Percentiles rank a stretch among this genome's conserved stretches.
Conservation (phyloP, 2,888 invertebrate genomes). For the Luperina testacea region DNA sequence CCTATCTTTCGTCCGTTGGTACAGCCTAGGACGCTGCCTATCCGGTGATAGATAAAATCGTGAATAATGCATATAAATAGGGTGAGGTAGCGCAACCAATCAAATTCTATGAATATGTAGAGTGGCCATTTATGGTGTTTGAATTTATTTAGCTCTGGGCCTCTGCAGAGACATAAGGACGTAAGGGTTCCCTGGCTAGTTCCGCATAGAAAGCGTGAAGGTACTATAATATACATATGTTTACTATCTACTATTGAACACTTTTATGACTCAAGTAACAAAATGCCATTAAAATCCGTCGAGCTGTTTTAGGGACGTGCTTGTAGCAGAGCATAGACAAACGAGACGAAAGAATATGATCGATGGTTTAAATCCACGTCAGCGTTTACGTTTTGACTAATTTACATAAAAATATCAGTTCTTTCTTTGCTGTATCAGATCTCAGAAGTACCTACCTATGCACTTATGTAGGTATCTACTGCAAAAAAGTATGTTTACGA, state of each 20-base stretch:
- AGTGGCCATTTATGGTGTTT: constrained; percentile 54
- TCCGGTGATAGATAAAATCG: constrained; percentile 55
- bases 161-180: constrained; percentile 17
- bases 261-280: constrained; percentile 35
- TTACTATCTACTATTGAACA: constrained; percentile 31
- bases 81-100: constrained; percentile 56
- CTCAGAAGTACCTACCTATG: neutral
- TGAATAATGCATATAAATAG: constrained; percentile 63
- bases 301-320: constrained; percentile 42
- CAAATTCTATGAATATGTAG: constrained; percentile 61
- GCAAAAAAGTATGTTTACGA: constrained; percentile 8
- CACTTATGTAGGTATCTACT: neutral
- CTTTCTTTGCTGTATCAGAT: neutral
- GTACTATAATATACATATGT: constrained; percentile 31
- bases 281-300: constrained; percentile 51
- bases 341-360: constrained; percentile 34
- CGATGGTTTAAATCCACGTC: constrained; percentile 26
- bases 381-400: constrained; percentile 7
- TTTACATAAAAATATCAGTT: constrained; percentile 27
- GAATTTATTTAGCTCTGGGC: constrained; percentile 48
- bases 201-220: constrained; percentile 56
- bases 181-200: constrained; percentile 36
- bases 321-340: constrained; percentile 7
- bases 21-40: constrained; percentile 45
- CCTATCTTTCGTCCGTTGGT: constrained; percentile 14